These are phyloP conservation scores for Caenorhabditis auriculariae DNA, from an alignment of 2,888 invertebrate genomes.

Conservation along the genomic window DNA sequence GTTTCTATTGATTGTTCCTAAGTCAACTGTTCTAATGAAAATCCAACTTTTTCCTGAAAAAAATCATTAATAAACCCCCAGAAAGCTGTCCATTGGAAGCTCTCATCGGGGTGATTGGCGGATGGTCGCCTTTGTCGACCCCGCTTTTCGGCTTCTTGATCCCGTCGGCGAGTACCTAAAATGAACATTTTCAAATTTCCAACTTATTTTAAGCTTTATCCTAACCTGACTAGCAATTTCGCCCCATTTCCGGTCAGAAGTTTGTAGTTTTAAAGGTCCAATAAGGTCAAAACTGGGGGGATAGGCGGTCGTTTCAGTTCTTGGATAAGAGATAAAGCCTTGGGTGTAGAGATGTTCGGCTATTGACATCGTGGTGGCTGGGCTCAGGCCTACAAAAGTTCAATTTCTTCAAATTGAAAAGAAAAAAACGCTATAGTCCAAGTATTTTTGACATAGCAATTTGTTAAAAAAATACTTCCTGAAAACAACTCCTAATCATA, in stretches of 20 bases:
- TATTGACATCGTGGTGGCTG: constrained; percentile 66
- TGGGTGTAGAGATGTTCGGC: constrained; percentile 88
- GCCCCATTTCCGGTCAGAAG: constrained; percentile 78
- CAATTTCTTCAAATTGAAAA: neutral
- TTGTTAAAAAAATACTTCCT: no score
- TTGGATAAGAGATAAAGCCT: constrained; percentile 74
- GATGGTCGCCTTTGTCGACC: constrained; percentile 95
- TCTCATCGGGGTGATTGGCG: constrained; percentile 97
- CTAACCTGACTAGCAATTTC: constrained; percentile 67
- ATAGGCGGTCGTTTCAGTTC: constrained; percentile 96
- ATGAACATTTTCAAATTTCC: no score
- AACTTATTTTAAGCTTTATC: no score
- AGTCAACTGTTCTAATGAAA: no score
- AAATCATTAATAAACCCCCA: constrained; percentile 51
- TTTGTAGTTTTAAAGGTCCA: constrained; percentile 71
- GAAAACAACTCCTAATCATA: no score
- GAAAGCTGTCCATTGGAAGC: constrained; percentile 72
- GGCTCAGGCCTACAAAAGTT: constrained; percentile 37
- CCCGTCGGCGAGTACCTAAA: constrained; percentile 68
- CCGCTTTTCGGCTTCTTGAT: constrained; percentile 81
- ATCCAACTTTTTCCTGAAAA: no score
- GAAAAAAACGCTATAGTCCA: no score
- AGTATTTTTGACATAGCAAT: no score
- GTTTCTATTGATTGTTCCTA: no score
- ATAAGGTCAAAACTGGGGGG: constrained; percentile 87